Conservation (phyloP, 2,888 invertebrate genomes). For the Phlogophora meticulosa region DNA sequence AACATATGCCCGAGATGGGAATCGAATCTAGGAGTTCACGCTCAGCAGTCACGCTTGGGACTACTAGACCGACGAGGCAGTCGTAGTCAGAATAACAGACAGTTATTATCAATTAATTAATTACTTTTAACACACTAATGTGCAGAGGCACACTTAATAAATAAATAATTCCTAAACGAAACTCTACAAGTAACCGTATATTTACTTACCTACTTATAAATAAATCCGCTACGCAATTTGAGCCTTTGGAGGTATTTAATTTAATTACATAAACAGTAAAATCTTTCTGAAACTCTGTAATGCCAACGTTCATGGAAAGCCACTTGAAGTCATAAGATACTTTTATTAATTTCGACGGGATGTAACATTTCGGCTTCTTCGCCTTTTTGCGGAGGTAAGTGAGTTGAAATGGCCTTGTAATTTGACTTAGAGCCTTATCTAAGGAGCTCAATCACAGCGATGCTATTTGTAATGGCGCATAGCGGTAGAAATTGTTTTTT, state of each 20-base stretch:
- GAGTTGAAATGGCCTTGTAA: not conserved
- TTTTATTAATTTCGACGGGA: slow-evolving; percentile 32
- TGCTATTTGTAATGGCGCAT: no score
- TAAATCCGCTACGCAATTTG: slow-evolving; percentile 6
- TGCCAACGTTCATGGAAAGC: not conserved
- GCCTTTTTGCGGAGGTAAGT: slow-evolving; percentile 13
- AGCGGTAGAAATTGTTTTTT: no score
- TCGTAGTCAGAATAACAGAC: no score
- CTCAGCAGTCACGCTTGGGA: no score
- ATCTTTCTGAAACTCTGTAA: slow-evolving; percentile 3
- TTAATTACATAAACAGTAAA: slow-evolving; percentile 20
- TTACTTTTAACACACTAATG: no score
- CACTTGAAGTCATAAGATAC: slow-evolving; percentile 26
- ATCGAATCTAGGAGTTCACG: no score
- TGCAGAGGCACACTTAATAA: no score
- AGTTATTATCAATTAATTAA: no score
- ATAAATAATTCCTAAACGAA: slow-evolving; percentile 2
- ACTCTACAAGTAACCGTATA: no score
- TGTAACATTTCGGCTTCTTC: not conserved
- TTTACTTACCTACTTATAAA: not conserved
- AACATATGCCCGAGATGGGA: no score
- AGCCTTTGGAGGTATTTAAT: slow-evolving; percentile 22
- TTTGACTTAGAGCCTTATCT: not conserved
- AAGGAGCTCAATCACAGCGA: no score
- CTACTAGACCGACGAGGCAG: no score